Percentiles rank a stretch among this genome's conserved stretches.
Conservation (phyloP, 2,888 invertebrate species). For the Trichogramma dendrolimi region DNA sequence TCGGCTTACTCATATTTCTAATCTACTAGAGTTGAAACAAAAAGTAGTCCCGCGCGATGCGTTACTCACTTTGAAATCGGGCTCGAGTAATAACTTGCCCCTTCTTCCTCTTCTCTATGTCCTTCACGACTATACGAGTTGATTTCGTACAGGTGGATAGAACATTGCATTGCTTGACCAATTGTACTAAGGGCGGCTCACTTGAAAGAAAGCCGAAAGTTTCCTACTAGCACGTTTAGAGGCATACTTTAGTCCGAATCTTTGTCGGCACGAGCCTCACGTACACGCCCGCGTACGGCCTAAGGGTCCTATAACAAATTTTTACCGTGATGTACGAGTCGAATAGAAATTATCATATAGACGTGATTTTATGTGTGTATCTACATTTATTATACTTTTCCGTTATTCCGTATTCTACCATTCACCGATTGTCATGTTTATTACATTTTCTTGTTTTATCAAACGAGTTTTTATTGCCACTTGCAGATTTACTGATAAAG, state of each 20-base stretch:
- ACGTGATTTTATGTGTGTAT: background rate
- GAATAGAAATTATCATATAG: background rate
- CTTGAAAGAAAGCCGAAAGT: conserved; percentile 42
- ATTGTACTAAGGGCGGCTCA: conserved; percentile 45
- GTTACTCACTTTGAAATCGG: no score
- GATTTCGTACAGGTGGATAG: conserved; percentile 4
- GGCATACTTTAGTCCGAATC: conserved; percentile 44
- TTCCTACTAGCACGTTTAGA: conserved; percentile 13
- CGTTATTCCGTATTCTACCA: no score
- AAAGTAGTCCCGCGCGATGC: no score
- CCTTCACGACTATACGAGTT: conserved; percentile 10
- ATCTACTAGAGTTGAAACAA: no score
- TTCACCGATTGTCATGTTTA: background rate
- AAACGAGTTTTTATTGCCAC: no score
- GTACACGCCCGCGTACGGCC: no score
- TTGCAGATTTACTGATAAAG: no score
- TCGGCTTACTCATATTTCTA: no score
- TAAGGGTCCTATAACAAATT: conserved; percentile 22
- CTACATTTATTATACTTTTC: background rate
- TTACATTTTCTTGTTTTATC: background rate
- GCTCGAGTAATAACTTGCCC: no score
- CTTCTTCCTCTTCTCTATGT: no score
- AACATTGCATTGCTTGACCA: conserved; percentile 13
- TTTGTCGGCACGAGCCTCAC: conserved; percentile 36
- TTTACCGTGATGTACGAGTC: conserved; percentile 9